Percentiles rank a stretch among this genome's conserved stretches.
Evolutionary conservation across 2,888 invertebrate species (phyloP).

Genomic region (Orchesella flavescens): DNA sequence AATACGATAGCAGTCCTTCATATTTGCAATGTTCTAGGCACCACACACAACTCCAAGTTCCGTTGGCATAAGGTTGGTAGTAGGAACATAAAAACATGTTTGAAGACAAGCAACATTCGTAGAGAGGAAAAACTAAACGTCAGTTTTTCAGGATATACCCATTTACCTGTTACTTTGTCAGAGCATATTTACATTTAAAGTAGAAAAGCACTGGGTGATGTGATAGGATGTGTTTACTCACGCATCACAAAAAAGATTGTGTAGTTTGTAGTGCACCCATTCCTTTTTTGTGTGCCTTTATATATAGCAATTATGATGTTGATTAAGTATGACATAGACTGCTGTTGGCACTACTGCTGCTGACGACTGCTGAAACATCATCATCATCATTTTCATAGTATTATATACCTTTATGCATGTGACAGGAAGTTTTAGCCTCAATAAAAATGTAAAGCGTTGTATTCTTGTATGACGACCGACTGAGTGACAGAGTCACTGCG

Average conservation of each 20-base stretch:
- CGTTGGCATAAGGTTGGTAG: not conserved
- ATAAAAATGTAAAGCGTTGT: slow-evolving; percentile 51
- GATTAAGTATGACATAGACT: not conserved
- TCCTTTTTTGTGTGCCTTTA: not conserved
- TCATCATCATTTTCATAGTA: not conserved
- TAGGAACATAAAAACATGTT: not conserved
- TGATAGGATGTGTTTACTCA: too few relatives aligned
- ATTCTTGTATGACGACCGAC: slow-evolving; percentile 10
- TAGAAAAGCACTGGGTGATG: not conserved
- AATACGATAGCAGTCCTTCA: not conserved
- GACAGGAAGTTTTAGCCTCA: slow-evolving; percentile 72
- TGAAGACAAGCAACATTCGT: too few relatives aligned
- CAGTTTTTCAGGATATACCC: not conserved
- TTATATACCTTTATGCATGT: slow-evolving; percentile 23
- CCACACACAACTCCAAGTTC: not conserved
- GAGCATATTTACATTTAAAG: not conserved
- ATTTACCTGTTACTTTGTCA: slow-evolving; percentile 2
- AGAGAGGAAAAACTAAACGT: not conserved
- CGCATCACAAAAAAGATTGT: too few relatives aligned
- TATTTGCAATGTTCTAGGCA: not conserved
- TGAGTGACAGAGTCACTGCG: not conserved
- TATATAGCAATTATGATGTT: not conserved
- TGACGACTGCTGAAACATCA: not conserved
- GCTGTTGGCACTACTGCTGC: not conserved
- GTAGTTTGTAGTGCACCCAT: too few relatives aligned